These are phyloP conservation scores for Aix galericulata DNA, from an alignment of 2,113 vertebrate species.

Conservation along the genomic window DNA sequence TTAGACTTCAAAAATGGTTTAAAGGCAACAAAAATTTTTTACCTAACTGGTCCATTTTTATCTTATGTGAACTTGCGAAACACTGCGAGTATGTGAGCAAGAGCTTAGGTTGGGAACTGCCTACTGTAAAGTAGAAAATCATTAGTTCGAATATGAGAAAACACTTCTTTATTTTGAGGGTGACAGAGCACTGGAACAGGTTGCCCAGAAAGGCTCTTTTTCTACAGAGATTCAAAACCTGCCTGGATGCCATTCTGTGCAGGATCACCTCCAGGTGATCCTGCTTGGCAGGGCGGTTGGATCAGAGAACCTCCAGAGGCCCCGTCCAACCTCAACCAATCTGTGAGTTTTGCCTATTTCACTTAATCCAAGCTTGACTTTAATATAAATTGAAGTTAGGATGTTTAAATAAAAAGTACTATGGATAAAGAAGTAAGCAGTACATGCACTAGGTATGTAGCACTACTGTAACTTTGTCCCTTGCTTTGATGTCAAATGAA, in stretches of 20 bases:
- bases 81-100: background rate
- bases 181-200: too few species aligned
- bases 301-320: too few species aligned
- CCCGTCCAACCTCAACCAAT: too few species aligned
- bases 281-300: too few species aligned
- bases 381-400: background rate
- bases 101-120: background rate
- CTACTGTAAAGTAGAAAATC: background rate
- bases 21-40: background rate
- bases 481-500: conserved; percentile 11
- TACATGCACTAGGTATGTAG: background rate
- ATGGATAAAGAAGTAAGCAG: background rate
- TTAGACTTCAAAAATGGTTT: background rate
- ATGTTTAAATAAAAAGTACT: background rate
- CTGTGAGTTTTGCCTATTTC: background rate
- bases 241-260: too few species aligned
- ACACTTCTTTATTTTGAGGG: too few species aligned
- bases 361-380: background rate
- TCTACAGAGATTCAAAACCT: too few species aligned
- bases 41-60: background rate
- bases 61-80: background rate
- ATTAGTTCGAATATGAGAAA: background rate
- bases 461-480: background rate
- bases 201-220: too few species aligned
- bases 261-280: too few species aligned